Evolutionary conservation across 2,888 invertebrate species (phyloP), one percentile per base, ranked within the genome.

Genomic region (Nomada fabriciana): DNA sequence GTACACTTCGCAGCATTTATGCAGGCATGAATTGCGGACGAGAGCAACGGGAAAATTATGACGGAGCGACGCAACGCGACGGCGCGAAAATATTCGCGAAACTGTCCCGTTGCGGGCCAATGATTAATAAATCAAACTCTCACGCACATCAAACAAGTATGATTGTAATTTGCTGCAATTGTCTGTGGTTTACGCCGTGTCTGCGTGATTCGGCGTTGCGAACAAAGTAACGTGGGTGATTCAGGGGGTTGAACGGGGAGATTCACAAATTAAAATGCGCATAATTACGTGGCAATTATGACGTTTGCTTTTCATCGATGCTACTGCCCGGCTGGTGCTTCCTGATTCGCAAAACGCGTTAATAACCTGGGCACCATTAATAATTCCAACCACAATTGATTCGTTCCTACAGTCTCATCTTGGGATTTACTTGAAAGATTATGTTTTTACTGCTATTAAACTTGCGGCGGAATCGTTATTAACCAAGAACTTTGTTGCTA

Each of bases 261-360:
- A 47, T 43, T 65, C 65, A 29, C 76, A 68, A 81, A 89, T 89
- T 89, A 87, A 89, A 89, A 88, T 89, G 86, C 88, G 83, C 89
- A 89, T 89, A 89, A 89, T 89, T 82, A 88, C 80, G 82, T 83
- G 82, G 85, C 83, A 89, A 89, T 89, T 89, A 89, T 82, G 80
- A 87, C 84, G 86, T 87, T 87, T 87, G 87, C 86, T 76, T 87
- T 87, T 84, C 87, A 82, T 73, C 76, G 81, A 70, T 69, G 82
- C 64, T 65, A 43, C 47, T 53, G 18, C 50, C 69, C 47, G 59
- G 63, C 23, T 57, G 71, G 25, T 63, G 74, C 75, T 70, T 60
- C 71, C 65, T 57, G 77, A 25, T 57, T 73, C 67, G 82, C 78
- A 68, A 82, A 84, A 85, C 69, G 71, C 61, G 80, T 63, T 76